Conservation (phyloP, 2,113 vertebrate genomes). For the Nannobrachium achirus region DNA sequence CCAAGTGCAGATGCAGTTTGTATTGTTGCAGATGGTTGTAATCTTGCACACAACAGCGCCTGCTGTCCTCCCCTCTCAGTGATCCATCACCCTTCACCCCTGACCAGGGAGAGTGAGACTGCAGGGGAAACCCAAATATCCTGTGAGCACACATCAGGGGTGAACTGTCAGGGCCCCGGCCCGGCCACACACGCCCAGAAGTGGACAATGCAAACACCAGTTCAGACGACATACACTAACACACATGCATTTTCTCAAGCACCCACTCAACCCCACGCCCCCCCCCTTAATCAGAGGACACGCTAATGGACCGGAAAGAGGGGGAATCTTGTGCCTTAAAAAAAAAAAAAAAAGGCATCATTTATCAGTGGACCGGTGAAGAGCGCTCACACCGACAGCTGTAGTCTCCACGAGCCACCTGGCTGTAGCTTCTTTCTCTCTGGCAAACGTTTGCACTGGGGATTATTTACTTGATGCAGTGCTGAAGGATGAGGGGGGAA, state of each 20-base stretch:
- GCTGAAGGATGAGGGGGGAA: conserved; percentile 25
- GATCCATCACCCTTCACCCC: conserved; percentile 75
- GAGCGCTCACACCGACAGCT: conserved; percentile 5
- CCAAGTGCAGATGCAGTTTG: conserved; percentile 31
- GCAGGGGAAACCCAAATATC: conserved; percentile 74
- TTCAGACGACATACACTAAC: conserved; percentile 35
- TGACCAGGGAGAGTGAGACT: conserved; percentile 59
- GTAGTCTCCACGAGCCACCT: conserved; percentile 24
- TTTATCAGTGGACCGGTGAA: conserved; percentile 26
- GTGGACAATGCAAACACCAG: conserved; percentile 38
- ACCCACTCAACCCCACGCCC: conserved; percentile 2
- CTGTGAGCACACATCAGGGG: conserved; percentile 63
- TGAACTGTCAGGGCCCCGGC: conserved; percentile 47
- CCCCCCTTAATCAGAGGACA: conserved; percentile 21
- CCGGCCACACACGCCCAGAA: conserved; percentile 49
- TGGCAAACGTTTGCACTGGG: conserved; percentile 25
- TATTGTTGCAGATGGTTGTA: conserved; percentile 74
- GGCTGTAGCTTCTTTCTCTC: conserved; percentile 26
- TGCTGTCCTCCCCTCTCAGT: conserved; percentile 66
- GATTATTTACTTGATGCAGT: conserved; percentile 33
- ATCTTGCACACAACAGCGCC: conserved; percentile 71
- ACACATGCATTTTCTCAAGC: conserved; percentile 14
- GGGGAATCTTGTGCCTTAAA: conserved; percentile 20
- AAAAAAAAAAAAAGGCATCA: not conserved
- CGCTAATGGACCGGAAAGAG: conserved; percentile 20